Evolutionary conservation across 1,140 invertebrate genomes (phyloP), one percentile per base, ranked within the genome.

Genomic region (Brachionus rotundiformis): DNA sequence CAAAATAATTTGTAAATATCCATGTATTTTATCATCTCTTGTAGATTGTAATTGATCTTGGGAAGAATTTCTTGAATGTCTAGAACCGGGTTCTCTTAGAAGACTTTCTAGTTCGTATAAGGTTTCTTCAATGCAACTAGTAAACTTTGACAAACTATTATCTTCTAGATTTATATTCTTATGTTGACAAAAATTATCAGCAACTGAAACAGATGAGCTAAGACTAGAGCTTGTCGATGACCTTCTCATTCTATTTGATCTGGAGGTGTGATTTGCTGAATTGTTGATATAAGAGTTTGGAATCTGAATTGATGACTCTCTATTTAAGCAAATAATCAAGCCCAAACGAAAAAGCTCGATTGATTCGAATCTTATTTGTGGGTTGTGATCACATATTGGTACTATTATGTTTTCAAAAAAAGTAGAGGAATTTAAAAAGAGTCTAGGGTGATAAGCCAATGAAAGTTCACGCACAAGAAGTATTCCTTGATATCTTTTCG

Each of bases 401-500:
- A 59, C 13, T 10, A 79, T 33, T 1, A 79, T 79, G 33, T 79
- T 79, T 31, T 63, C 47, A 19, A 59, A 79, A 27, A 79, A 79
- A 10, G 47, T 59, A 16, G 6, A 8, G 13, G 76, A 54, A 27
- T 39, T 79, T 7, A 79, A 39, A 41, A 79, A 79, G 2, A 79
- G 33, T 59, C 33, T 11, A 3, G 76, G 76, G 8, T 36, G 76
- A 27, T 79, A 59, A 23, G 76, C 76, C 11, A 79, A 39, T 11
- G 76, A 79, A 0, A 79, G 33, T 39, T 79, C 76, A 3, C 76
- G 27, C 0, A 79, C 47, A 5, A 79, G 41, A 11, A 79, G 25
- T 59, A 79, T 79, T n/a, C 31, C 76, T 19, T 79, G 76, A 13
- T 79, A 79, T 11, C 59, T 2, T 59, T 79, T 79, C 6, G 36